Conservation (phyloP, 2,888 invertebrate species). For the Anthophora plumipes region DNA sequence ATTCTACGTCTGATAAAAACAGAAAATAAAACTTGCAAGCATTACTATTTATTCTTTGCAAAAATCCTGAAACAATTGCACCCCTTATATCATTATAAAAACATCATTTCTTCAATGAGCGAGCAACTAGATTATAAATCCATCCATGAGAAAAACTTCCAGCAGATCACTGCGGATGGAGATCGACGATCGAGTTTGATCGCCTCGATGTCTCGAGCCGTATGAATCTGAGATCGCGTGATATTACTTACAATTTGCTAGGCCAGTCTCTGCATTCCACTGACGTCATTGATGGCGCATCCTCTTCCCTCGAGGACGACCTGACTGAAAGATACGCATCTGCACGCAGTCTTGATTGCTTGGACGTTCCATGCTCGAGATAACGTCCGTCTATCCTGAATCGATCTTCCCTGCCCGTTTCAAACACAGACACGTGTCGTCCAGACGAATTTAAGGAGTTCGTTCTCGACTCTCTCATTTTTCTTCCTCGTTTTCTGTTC, state of each 20-base stretch:
- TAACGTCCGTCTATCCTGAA: slow-evolving; percentile 36
- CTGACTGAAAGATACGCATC: slow-evolving; percentile 48
- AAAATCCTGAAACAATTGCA: no score
- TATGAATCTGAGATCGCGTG: slow-evolving; percentile 62
- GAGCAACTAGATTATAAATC: no score
- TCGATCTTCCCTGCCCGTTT: not conserved
- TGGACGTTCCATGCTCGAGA: slow-evolving; percentile 35
- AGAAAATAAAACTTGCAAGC: no score
- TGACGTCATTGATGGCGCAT: slow-evolving; percentile 69
- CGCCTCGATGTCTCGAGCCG: not conserved
- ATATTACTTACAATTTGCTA: slow-evolving; percentile 70
- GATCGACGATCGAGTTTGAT: slow-evolving; percentile 19
- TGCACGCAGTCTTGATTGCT: slow-evolving; percentile 45
- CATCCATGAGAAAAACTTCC: not conserved
- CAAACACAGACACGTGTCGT: not conserved
- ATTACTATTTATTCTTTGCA: no score
- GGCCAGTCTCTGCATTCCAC: slow-evolving; percentile 70
- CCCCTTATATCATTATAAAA: no score
- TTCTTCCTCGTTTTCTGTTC: not conserved
- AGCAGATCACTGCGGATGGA: not conserved
- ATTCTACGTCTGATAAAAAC: no score
- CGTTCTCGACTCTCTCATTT: not conserved
- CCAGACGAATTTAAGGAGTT: slow-evolving; percentile 1
- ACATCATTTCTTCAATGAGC: no score
- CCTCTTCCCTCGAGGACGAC: slow-evolving; percentile 52